Base-by-base conservation (phyloP, 2,113 vertebrate species). In the Planiliza haematocheilus region DNA sequence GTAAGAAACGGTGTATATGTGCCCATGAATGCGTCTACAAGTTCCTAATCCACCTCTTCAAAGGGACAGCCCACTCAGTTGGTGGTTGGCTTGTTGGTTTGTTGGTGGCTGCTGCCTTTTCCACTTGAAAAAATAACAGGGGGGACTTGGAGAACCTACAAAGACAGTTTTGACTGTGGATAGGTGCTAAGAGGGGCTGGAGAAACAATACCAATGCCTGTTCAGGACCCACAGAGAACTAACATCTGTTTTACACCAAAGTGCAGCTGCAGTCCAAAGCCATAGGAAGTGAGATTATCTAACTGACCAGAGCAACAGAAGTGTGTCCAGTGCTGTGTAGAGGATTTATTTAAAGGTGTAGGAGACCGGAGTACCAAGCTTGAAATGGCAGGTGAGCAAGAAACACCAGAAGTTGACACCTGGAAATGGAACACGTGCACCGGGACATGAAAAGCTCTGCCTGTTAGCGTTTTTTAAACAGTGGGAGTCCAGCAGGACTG, bases 21-120 rank as follows among this genome's bases (percentile, higher is more conserved):
- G 45, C 24, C 64, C 51, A 61, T 55, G 62, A 46, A 49, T 71
- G 61, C 81, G 64, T 60, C 34, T 52, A 18, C 43, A 41, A 34
- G 68, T 67, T 70, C 55, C 76, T 88, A 83, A 86, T 89, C 87
- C 48, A 75, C 77, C 76, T 80, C 77, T 83, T 73, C 69, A 67
- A 55, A 87, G 77, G 59, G 66, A 83, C 88, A 46, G 76, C 79
- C 86, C 68, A 80, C 85, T 77, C 74, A 51, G 55, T 48, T 75
- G 80, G 36, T n/a, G 79, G 74, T 36, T 68, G 68, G 62, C 37
- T 64, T 59, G 52, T 20, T 62, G 59, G 43, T 57, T 64, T 66
- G 59, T 64, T 77, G 70, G 53, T 70, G 60, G 36, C 38, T 77
- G 71, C 8, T 77, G 20, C 63, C 70, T 70, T 59, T 49, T 52